These are phyloP conservation scores for Thera britannica DNA, from an alignment of 2,888 invertebrate species.

Conservation along the genomic window DNA sequence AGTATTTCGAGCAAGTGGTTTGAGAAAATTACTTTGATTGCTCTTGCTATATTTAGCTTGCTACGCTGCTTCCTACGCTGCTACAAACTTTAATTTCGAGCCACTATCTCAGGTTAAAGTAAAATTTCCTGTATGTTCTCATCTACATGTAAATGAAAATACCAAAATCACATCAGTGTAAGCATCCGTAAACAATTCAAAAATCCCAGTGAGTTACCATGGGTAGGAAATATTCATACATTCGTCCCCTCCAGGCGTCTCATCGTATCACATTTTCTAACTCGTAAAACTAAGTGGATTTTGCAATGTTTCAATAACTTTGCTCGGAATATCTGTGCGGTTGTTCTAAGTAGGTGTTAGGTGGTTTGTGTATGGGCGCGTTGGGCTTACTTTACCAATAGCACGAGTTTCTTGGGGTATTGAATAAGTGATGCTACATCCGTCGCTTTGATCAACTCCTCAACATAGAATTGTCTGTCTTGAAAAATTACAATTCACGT, in stretches of 20 bases:
- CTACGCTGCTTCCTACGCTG: neutral
- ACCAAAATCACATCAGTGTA: constrained; percentile 13
- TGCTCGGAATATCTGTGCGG: constrained; percentile 49
- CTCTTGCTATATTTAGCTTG: neutral
- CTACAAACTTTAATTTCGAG: constrained; percentile 12
- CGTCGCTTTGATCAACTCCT: no score
- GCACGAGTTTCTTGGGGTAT: constrained; percentile 1
- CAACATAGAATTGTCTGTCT: no score
- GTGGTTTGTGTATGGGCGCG: constrained; percentile 28
- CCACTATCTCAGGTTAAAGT: neutral
- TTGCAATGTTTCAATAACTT: constrained; percentile 77
- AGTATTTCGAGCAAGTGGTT: constrained; percentile 6
- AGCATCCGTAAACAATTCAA: constrained; percentile 31
- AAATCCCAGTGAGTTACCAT: constrained; percentile 42
- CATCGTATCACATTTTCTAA: constrained; percentile 73
- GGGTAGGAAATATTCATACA: constrained; percentile 48
- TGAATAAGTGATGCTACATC: neutral
- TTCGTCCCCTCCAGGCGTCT: constrained; percentile 32
- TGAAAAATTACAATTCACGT: no score
- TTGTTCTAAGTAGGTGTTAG: constrained; percentile 45
- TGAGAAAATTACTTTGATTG: constrained; percentile 3
- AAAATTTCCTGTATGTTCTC: neutral
- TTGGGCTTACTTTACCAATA: constrained; percentile 1
- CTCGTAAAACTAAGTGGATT: constrained; percentile 81
- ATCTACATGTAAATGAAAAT: constrained; percentile 16